Evolutionary conservation across 2,888 invertebrate species (phyloP).

Genomic region (Colostygia pectinataria): DNA sequence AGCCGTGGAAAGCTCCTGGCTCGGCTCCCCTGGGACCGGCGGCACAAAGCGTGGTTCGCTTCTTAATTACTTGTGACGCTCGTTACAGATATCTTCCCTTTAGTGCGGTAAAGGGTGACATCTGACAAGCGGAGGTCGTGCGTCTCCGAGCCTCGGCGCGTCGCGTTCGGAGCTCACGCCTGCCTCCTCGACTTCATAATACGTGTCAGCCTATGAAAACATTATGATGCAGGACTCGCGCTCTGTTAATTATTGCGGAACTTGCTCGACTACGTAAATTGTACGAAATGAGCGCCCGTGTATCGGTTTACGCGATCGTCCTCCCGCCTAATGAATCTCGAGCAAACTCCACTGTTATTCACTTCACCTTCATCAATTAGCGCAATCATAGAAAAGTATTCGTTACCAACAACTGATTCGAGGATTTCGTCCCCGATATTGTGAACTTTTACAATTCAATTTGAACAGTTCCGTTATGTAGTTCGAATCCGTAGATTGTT

Average conservation of each 20-base stretch:
- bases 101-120: constrained; percentile 58
- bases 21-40: constrained; percentile 39
- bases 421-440: constrained; percentile 45
- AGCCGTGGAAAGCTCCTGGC: constrained; percentile 53
- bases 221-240: constrained; percentile 54
- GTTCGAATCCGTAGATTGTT: constrained; percentile 63
- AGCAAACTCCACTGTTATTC: constrained; percentile 21
- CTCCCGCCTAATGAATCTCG: constrained; percentile 26
- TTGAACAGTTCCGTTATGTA: constrained; percentile 53
- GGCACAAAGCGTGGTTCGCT: constrained; percentile 65
- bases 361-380: constrained; percentile 31
- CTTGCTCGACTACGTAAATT: constrained; percentile 40
- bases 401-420: constrained; percentile 40
- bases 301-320: constrained; percentile 41
- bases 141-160: constrained; percentile 12
- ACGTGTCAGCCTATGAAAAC: constrained; percentile 54
- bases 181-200: constrained; percentile 27
- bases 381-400: constrained; percentile 20
- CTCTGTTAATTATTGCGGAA: constrained; percentile 56
- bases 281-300: constrained; percentile 37
- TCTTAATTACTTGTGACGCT: constrained; percentile 75
- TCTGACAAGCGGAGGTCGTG: constrained; percentile 41
- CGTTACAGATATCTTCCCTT: constrained; percentile 62
- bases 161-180: constrained; percentile 23
- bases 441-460: constrained; percentile 63